Base-by-base conservation (phyloP, 2,797 vertebrate species). In the Notamacropus eugenii region DNA sequence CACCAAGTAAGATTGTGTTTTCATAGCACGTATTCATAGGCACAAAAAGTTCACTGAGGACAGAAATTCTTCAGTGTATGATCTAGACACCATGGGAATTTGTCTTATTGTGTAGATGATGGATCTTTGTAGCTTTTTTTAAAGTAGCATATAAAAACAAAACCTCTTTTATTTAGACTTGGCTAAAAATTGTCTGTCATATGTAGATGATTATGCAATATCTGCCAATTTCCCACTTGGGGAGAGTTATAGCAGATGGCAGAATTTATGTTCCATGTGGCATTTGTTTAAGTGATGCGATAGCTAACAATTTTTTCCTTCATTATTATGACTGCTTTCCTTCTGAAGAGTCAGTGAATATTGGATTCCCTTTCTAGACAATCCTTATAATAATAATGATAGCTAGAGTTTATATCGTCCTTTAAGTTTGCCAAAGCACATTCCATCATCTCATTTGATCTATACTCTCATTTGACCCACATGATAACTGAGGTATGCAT, bases 211-310 rank as follows among this genome's bases (percentile, higher is more conserved):
- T 98, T 96, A 98, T 98, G 96, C 94, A 97, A 92, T 98, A 98
- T 97, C 98, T 98, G 98, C 98, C 98, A 98, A 92, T 97, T 97
- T 98, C 97, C 98, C 98, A 98, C 98, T 97, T 96, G 93, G 96
- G 95, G 97, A 98, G 98, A 98, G 98, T 98, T 98, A 95, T 28
- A 98, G 97, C 98, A 99, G 98, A 98, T 99, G 98, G 98, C 92
- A 5, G 8, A 97, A 97, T 96, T 4, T 93, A 95, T 97, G 95
- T 98, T 97, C 98, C 98, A 98, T 98, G 98, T 98, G 98, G 96
- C 96, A 97, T 98, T 98, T 98, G 97, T 98, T 98, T 98, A 98
- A 98, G 98, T 97, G 98, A 90, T 97, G 94, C 95, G 95, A 28
- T 97, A 97, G 96, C 97, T 98, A 98, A 97, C 98, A 96, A 97